These are phyloP conservation scores for Ennomos erosarius DNA, from an alignment of 2,888 invertebrate genomes.

Conservation along the genomic window DNA sequence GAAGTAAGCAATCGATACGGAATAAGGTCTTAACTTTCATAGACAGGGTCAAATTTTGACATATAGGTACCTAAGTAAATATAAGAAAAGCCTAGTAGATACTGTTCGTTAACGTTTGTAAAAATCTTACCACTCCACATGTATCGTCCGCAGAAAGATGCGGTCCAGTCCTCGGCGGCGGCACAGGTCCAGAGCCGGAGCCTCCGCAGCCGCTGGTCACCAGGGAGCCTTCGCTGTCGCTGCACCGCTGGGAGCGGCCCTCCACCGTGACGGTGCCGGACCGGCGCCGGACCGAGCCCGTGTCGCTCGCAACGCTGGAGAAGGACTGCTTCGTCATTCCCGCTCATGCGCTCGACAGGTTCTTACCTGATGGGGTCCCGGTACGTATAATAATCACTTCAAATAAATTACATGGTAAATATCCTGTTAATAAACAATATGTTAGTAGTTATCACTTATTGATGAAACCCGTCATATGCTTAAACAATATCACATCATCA, in stretches of 20 bases:
- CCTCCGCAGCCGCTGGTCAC: slow-evolving; percentile 90
- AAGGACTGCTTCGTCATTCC: slow-evolving; percentile 97
- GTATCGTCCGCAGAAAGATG: slow-evolving; percentile 86
- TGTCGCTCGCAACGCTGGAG: slow-evolving; percentile 92
- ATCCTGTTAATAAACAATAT: no score
- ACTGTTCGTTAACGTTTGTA: no score
- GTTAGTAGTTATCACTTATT: no score
- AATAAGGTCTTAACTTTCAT: no score
- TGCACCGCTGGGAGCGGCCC: slow-evolving; percentile 77
- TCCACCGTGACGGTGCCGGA: slow-evolving; percentile 70
- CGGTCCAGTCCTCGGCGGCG: slow-evolving; percentile 88
- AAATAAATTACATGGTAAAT: no score
- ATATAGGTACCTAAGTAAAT: no score
- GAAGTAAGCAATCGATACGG: no score
- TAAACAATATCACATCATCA: no score
- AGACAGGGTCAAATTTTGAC: no score
- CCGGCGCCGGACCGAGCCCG: slow-evolving; percentile 86
- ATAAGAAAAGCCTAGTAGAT: no score
- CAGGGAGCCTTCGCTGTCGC: slow-evolving; percentile 87
- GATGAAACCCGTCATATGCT: no score
- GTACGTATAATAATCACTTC: slow-evolving; percentile 71
- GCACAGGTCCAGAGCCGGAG: slow-evolving; percentile 87
- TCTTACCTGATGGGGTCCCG: slow-evolving; percentile 95
- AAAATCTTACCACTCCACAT: no score
- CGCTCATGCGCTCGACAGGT: slow-evolving; percentile 93